Evolutionary conservation across 2,888 invertebrate genomes (phyloP), one percentile per base, ranked within the genome.

Genomic region (Xylocampa areola): DNA sequence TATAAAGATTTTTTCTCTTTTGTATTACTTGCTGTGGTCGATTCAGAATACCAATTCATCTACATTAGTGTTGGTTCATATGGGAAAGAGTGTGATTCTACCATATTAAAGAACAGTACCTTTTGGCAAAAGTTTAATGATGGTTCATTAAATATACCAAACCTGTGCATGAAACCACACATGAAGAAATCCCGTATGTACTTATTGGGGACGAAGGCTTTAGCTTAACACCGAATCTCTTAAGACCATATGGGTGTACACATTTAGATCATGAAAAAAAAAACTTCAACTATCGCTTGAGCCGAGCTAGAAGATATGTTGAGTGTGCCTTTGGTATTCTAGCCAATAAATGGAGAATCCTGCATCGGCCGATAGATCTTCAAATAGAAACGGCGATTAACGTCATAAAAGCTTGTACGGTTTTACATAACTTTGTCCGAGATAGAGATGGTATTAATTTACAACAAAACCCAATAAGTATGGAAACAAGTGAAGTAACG

Each of bases 291-390:
- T 81, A 84, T 68, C 55, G 82, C 36, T 36, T 83, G 40, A 79
- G 71, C 61, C 64, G 82, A 52, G 82, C 78, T 17, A 75, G 82
- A 62, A 73, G 78, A 49, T 68, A 76, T 27, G 72, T 77, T 53
- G 81, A 82, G 45, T 73, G 73, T 44, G 60, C 75, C 30, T 59
- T 59, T 48, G 53, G 59, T 43, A 53, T 59, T 43, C 40, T 59
- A 11, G 47, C 58, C 25, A 59, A 59, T 37, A 53, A 55, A 21
- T 52, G 52, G 58, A 25, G 54, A 37, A 49, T 48, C 37, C 3
- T 60, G 10, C 39, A 55, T 40, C 51, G 57, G 19, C 1, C 10
- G 33, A 68, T 69, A 55, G 47, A 71, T 80, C 57, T 81, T 14
- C 11, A 6, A 68, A 50, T 70, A 69, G 66, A 51, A 55, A 33